These are phyloP conservation scores for Corythaeola cristata DNA, from an alignment of 2,113 vertebrate genomes.

Conservation along the genomic window DNA sequence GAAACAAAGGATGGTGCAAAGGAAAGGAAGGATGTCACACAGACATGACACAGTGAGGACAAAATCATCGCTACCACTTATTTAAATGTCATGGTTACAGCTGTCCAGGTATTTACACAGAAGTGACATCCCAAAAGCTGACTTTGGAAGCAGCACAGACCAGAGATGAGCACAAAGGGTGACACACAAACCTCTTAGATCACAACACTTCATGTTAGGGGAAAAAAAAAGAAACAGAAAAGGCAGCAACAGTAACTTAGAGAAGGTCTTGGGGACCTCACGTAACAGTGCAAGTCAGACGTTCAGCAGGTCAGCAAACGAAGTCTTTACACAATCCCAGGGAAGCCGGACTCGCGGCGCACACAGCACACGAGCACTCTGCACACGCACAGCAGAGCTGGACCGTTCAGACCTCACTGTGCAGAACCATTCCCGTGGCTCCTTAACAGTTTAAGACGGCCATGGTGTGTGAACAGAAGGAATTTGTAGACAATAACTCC, in stretches of 20 bases:
- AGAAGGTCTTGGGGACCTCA: neutral
- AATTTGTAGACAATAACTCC: neutral
- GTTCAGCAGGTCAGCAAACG: neutral
- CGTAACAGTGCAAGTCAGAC: accelerated
- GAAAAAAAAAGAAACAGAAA: neutral
- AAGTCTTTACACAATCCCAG: neutral
- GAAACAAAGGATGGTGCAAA: neutral
- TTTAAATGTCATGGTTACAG: accelerated
- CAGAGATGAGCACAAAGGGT: neutral
- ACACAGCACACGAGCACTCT: accelerated
- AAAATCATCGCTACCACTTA: accelerated
- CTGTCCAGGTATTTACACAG: neutral
- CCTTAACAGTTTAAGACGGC: accelerated
- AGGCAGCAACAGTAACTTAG: neutral
- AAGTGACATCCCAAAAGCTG: neutral
- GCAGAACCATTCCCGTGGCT: neutral
- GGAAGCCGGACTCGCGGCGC: accelerated
- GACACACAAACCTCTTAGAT: neutral
- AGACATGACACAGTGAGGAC: accelerated
- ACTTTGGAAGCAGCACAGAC: neutral
- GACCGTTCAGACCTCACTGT: accelerated
- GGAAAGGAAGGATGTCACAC: neutral
- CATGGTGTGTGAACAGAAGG: neutral
- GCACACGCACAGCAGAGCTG: accelerated
- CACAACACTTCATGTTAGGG: accelerated